Evolutionary conservation across 2,113 vertebrate species (phyloP).

Genomic region (Menidia beryllina): DNA sequence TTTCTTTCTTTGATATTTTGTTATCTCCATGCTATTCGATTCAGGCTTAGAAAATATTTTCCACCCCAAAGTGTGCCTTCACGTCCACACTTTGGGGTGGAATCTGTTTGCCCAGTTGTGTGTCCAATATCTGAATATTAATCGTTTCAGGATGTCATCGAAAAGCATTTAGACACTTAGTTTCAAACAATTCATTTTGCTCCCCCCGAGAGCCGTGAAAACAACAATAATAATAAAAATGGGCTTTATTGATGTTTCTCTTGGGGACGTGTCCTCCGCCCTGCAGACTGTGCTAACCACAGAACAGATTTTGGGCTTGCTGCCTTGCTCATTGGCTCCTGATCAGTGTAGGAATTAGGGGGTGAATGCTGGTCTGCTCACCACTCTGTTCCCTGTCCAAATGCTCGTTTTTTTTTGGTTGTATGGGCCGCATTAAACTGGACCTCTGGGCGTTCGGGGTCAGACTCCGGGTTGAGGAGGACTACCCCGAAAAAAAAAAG

Average conservation of each 20-base stretch:
- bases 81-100: too few species aligned
- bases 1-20: too few species aligned
- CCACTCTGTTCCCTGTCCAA: background rate
- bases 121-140: background rate
- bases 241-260: too few species aligned
- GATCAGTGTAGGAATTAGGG: background rate
- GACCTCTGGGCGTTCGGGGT: slow-evolving; percentile 28
- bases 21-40: too few species aligned
- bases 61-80: too few species aligned
- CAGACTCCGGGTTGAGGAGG: slow-evolving; percentile 37
- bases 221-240: background rate
- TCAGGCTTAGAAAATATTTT: too few species aligned
- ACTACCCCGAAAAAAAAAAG: slow-evolving; percentile 31
- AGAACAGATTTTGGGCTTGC: background rate
- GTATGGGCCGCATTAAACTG: slow-evolving; percentile 16
- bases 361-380: background rate
- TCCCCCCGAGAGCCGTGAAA: background rate
- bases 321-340: background rate
- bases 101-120: too few species aligned
- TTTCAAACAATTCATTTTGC: background rate
- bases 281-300: background rate
- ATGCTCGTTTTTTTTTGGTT: slow-evolving; percentile 31
- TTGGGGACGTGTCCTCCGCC: too few species aligned
- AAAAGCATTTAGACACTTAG: background rate
- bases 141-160: background rate